Conservation (phyloP, 2,113 vertebrate genomes). For the Pseudolaguvia tuberculata region DNA sequence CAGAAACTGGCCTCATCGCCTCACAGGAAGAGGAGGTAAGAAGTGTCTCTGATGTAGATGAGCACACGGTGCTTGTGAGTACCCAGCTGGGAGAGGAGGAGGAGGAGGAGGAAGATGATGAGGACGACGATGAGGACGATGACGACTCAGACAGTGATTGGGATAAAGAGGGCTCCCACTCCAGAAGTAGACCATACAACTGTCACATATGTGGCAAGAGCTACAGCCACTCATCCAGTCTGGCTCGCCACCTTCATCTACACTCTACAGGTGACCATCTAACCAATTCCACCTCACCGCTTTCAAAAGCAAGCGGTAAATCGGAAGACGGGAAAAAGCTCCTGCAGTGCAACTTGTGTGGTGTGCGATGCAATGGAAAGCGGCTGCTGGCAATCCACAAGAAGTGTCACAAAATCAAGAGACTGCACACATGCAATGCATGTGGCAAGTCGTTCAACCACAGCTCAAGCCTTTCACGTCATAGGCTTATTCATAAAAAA, state of each 20-base stretch:
- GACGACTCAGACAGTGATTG: slow-evolving; percentile 48
- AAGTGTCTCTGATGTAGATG: slow-evolving; percentile 38
- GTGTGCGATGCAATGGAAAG: slow-evolving; percentile 47
- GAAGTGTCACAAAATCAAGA: slow-evolving; percentile 52
- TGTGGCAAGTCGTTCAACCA: slow-evolving; percentile 76
- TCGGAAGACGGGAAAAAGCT: slow-evolving; percentile 37
- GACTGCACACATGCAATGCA: slow-evolving; percentile 60
- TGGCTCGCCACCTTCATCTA: slow-evolving; percentile 63
- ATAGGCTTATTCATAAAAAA: slow-evolving; percentile 71
- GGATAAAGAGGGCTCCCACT: slow-evolving; percentile 55
- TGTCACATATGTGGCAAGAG: slow-evolving; percentile 72
- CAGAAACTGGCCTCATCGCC: slow-evolving; percentile 65
- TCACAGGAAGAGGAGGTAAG: slow-evolving; percentile 58
- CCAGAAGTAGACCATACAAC: slow-evolving; percentile 61
- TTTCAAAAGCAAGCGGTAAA: slow-evolving; percentile 35
- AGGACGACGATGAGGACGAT: no score
- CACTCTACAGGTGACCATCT: slow-evolving; percentile 36
- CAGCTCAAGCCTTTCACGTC: slow-evolving; percentile 73
- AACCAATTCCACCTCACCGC: slow-evolving; percentile 7
- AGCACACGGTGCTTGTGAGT: slow-evolving; percentile 57
- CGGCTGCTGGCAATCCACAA: slow-evolving; percentile 50
- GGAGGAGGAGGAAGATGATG: slow-evolving; percentile 38
- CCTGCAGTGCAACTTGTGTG: slow-evolving; percentile 48
- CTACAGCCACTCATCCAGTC: slow-evolving; percentile 73
- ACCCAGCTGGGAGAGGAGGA: slow-evolving; percentile 49